Evolutionary conservation across 2,888 invertebrate species (phyloP), one percentile per base, ranked within the genome.

Genomic region (Atethmia centrago): DNA sequence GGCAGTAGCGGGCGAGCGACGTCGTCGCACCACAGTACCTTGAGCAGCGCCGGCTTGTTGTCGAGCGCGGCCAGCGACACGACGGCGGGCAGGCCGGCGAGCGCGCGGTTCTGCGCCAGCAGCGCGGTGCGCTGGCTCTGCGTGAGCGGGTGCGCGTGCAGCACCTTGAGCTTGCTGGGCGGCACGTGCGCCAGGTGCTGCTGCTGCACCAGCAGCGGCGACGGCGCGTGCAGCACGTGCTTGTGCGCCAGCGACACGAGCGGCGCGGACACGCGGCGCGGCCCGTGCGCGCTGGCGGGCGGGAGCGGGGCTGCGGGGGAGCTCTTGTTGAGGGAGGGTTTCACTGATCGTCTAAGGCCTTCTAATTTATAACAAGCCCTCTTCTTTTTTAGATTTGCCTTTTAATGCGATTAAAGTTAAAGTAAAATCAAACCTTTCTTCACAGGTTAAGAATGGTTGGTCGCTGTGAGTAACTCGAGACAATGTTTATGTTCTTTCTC

Each of bases 61-160:
- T 91, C 92, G 0, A 95, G 86, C 3, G 95, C 89, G 0, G 94
- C 93, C 1, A 95, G 85, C 0, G 95, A 94, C 7, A 95, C 94
- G 0, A 95, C 95, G 0, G 94, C 90, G 3, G 94, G 94, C 10
- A 94, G 86, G 14, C 85, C 80, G 77, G 55, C 31, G 12, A 88
- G 84, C 61, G 84, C 81, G 25, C 94, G 85, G 77, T 91, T 92
- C 79, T 93, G 94, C 3, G 92, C 91, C 2, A 95, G 87, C 5
- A 95, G 89, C 53, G 94, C 94, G 0, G 92, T 91, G 14, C 95
- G 87, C 76, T 95, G 95, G 5, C 88, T 85, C 61, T 93, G 93
- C 7, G 95, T 93, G 4, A 95, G 88, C 58, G 95, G 91, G 74
- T 94, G 93, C 19, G 95, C 95, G 89, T 95, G 95, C 21, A 95